Base-by-base conservation (phyloP, 2,797 vertebrate species). In the Parotocinclus haroldoi region DNA sequence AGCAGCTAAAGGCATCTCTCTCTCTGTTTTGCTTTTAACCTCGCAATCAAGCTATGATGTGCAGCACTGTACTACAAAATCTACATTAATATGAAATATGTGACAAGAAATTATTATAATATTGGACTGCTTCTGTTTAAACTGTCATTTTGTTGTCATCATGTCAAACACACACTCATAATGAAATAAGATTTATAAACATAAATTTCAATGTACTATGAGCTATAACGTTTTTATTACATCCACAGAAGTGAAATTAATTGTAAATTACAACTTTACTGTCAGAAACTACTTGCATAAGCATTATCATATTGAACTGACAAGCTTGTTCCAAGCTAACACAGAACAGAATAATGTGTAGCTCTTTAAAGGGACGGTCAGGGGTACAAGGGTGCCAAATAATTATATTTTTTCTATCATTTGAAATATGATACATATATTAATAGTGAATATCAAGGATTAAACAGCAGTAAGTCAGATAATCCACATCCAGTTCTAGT, bases 21-120 rank as follows among this genome's bases (percentile, higher is more conserved):
- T 66, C 52, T 71, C 75, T 77, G 52, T 60, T 77, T 56, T 37
- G 65, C 54, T 65, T 53, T 16, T 14, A 27, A 27, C 12, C 9
- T 37, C 10, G 6, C n/a, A 49, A 36, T 54, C 8, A 53, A 27
- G 8, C 14, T 63, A 8, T 39, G 51, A 63, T 63, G 42, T 53
- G 37, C 42, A 66, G 53, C 42, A 51, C 36, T 6, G 17, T 40
- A 8, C 42, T 14, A 39, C 50, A 42, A 0, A 48, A 12, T 7
- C 38, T 18, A 44, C 7, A 61, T 68, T 63, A 52, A 40, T 18
- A 17, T 54, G 42, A 61, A 61, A 48, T 10, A 19, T 52, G 16
- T 53, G 7, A 36, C 49, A 58, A 8, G 18, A 37, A 48, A 46
- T 39, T 54, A 48, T 39, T 27, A 27, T 61, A 61, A 55, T 61